Evolutionary conservation across 1,140 invertebrate genomes (phyloP).

Genomic region (Tachypleus tridentatus): DNA sequence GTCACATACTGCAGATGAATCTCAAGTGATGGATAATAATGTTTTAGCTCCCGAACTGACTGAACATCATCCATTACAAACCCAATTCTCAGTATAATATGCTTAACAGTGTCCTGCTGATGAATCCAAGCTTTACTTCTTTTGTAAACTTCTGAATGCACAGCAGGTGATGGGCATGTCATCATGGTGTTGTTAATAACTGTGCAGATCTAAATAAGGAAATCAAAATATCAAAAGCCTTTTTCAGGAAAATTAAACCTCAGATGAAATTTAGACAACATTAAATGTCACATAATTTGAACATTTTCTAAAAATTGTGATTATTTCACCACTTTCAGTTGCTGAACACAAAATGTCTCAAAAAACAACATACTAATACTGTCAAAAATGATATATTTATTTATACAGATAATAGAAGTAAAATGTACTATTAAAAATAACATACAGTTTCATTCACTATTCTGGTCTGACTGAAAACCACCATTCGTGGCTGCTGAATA

Average conservation of each 20-base stretch:
- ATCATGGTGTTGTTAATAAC: constrained; percentile 81
- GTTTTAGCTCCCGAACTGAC: constrained; percentile 71
- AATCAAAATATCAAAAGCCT: no score
- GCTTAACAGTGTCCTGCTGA: neutral
- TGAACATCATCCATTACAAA: constrained; percentile 95
- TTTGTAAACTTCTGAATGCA: constrained; percentile 30
- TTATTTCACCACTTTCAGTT: no score
- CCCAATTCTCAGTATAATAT: constrained; percentile 43
- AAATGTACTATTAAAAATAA: no score
- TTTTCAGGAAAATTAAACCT: no score
- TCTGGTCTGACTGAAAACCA: constrained; percentile 45
- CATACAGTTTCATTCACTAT: constrained; percentile 60
- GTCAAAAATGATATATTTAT: no score
- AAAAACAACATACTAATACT: no score
- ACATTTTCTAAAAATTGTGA: no score
- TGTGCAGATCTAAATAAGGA: no score
- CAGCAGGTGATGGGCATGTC: constrained; percentile 85
- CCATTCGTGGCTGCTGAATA: constrained; percentile 80
- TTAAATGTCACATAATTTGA: no score
- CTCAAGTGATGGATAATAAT: constrained; percentile 64
- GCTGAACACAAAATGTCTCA: no score
- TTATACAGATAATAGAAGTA: no score
- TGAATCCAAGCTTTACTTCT: neutral
- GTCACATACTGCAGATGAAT: constrained; percentile 74
- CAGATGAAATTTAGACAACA: no score